Percentiles rank a stretch among this genome's conserved stretches.
Conservation (phyloP, 2,888 invertebrate species). For the Aphidius colemani region DNA sequence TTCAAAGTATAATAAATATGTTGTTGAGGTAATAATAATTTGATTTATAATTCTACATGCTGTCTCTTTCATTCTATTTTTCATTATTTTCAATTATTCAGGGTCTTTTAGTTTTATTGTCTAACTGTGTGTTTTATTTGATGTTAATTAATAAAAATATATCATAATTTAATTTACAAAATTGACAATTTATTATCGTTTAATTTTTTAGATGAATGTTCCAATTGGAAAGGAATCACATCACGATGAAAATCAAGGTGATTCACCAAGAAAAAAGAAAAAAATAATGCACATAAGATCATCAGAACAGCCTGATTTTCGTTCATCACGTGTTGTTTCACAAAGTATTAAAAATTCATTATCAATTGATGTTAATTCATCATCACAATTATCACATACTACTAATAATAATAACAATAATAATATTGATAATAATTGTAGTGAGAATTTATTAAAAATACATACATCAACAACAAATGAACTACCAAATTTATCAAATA, state of each 20-base stretch:
- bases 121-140: neutral
- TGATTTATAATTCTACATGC: neutral
- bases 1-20: constrained; percentile 89
- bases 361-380: no score
- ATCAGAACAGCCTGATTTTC: constrained; percentile 39
- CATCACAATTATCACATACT: no score
- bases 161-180: no score
- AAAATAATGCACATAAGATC: constrained; percentile 40
- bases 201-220: constrained; percentile 8
- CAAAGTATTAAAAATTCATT: no score
- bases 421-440: no score
- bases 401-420: no score
- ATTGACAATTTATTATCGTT: neutral
- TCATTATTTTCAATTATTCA: no score
- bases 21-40: constrained; percentile 73
- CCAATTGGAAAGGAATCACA: constrained; percentile 43
- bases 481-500: no score
- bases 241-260: constrained; percentile 40
- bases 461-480: no score
- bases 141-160: neutral
- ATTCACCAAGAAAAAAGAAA: constrained; percentile 43
- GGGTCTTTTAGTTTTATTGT: neutral
- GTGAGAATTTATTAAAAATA: constrained; percentile 16
- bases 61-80: no score
- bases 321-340: no score